Percentiles rank a stretch among this genome's conserved stretches.
These are phyloP conservation scores for Acrobasis suavella DNA, from an alignment of 2,888 invertebrate genomes.

Conservation along the genomic window DNA sequence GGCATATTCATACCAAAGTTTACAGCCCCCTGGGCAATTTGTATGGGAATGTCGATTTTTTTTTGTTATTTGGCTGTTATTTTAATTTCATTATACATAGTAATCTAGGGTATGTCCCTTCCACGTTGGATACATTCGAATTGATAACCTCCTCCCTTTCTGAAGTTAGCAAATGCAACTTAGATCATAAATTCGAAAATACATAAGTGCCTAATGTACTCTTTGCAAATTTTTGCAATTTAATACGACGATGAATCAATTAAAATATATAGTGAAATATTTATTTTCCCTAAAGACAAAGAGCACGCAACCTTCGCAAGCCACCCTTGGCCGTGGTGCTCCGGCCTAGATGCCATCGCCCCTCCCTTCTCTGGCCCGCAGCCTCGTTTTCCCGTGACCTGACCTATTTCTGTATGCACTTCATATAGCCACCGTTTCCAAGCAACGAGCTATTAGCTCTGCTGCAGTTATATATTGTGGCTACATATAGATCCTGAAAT, in stretches of 20 bases:
- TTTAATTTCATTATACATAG: too few relatives aligned
- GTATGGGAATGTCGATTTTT: too few relatives aligned
- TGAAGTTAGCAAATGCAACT: too few relatives aligned
- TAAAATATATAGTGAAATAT: conserved; percentile 6
- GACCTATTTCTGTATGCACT: conserved; percentile 75
- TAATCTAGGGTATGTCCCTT: too few relatives aligned
- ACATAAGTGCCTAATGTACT: too few relatives aligned
- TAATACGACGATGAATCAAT: not conserved
- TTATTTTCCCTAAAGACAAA: conserved; percentile 49
- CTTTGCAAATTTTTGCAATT: too few relatives aligned
- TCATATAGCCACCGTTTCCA: conserved; percentile 57
- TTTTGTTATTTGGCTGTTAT: too few relatives aligned
- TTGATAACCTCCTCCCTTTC: too few relatives aligned
- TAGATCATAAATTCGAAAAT: too few relatives aligned
- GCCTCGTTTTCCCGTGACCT: conserved; percentile 56
- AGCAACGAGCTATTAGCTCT: conserved; percentile 44
- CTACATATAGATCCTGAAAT: conserved; percentile 39
- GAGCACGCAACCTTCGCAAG: conserved; percentile 68
- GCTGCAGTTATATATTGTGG: conserved; percentile 24
- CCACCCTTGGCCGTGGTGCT: conserved; percentile 80
- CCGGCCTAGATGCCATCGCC: conserved; percentile 66
- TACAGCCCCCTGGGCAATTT: too few relatives aligned
- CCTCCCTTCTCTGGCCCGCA: conserved; percentile 39
- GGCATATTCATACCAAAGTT: too few relatives aligned
- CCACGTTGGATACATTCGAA: too few relatives aligned